These are phyloP conservation scores for Lepidurus apus DNA, from an alignment of 1,140 invertebrate species.

Conservation along the genomic window DNA sequence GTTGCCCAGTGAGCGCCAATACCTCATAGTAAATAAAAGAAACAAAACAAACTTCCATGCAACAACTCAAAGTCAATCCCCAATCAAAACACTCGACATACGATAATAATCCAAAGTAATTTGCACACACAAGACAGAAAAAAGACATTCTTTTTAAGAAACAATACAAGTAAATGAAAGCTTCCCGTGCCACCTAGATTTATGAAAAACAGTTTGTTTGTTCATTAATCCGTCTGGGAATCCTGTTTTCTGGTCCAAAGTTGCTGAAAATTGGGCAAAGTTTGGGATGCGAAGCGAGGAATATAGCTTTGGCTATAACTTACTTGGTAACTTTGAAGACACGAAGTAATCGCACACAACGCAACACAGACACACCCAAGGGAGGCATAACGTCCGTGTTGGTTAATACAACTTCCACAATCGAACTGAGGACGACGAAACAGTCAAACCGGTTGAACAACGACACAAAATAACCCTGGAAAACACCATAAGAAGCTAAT, in stretches of 20 bases:
- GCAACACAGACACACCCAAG: constrained; percentile 88
- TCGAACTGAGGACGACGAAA: constrained; percentile 94
- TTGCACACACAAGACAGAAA: neutral
- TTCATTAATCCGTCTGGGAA: too few species aligned
- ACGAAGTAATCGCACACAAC: constrained; percentile 88
- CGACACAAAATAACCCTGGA: constrained; percentile 90
- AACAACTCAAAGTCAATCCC: constrained; percentile 5
- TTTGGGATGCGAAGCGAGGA: too few species aligned
- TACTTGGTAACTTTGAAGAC: constrained; percentile 96
- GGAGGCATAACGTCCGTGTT: constrained; percentile 79
- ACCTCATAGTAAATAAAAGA: constrained; percentile 38
- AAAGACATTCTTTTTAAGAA: too few species aligned
- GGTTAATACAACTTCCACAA: constrained; percentile 86
- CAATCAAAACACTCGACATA: neutral
- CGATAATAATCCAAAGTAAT: neutral
- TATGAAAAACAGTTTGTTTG: too few species aligned
- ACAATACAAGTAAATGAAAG: too few species aligned
- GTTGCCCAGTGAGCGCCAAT: constrained; percentile 59
- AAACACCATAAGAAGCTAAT: constrained; percentile 42
- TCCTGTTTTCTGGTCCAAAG: too few species aligned
- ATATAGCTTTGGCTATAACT: constrained; percentile 43
- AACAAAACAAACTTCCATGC: neutral
- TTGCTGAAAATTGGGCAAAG: too few species aligned
- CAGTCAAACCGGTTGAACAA: constrained; percentile 95
- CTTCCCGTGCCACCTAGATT: too few species aligned